These are phyloP conservation scores for Drosophila sucinea DNA, from an alignment of 1,140 invertebrate genomes.

Conservation along the genomic window DNA sequence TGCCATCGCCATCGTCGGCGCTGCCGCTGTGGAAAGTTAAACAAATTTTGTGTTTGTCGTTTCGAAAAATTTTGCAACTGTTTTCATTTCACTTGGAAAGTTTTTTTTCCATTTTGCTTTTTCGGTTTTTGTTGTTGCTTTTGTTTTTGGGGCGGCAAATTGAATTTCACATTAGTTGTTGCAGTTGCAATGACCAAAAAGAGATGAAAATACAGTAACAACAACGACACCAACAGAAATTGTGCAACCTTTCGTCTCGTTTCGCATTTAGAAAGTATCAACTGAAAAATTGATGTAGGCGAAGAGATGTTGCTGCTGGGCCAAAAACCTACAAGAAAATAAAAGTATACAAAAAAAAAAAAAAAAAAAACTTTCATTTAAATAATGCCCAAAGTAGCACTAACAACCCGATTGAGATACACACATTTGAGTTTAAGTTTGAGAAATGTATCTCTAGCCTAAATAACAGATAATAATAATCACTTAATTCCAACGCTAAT, in stretches of 20 bases:
- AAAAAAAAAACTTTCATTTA: conserved; percentile 61
- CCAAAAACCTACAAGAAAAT: conserved; percentile 1
- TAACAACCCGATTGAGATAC: conserved; percentile 47
- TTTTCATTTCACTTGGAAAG: conserved; percentile 63
- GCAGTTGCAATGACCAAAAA: conserved; percentile 51
- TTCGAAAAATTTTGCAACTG: conserved; percentile 67
- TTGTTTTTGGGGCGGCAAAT: conserved; percentile 42
- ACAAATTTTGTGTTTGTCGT: conserved; percentile 69
- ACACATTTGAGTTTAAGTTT: conserved; percentile 11
- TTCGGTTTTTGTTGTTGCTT: conserved; percentile 27
- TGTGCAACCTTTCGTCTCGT: conserved; percentile 55
- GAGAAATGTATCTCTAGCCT: conserved; percentile 30
- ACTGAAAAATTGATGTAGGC: conserved; percentile 36
- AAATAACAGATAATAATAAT: conserved; percentile 69
- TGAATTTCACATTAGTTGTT: conserved; percentile 63
- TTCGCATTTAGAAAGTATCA: conserved; percentile 56
- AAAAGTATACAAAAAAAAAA: neutral
- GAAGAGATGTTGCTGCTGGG: conserved; percentile 8
- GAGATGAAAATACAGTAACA: conserved; percentile 18
- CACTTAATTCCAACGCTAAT: conserved; percentile 79
- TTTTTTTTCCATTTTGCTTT: conserved; percentile 41
- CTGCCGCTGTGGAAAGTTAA: conserved; percentile 68
- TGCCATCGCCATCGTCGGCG: conserved; percentile 26
- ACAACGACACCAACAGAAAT: conserved; percentile 36
- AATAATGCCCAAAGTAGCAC: conserved; percentile 61